Evolutionary conservation across 2,797 vertebrate species (phyloP), one percentile per base, ranked within the genome.

Genomic region (Chaunax sp.): DNA sequence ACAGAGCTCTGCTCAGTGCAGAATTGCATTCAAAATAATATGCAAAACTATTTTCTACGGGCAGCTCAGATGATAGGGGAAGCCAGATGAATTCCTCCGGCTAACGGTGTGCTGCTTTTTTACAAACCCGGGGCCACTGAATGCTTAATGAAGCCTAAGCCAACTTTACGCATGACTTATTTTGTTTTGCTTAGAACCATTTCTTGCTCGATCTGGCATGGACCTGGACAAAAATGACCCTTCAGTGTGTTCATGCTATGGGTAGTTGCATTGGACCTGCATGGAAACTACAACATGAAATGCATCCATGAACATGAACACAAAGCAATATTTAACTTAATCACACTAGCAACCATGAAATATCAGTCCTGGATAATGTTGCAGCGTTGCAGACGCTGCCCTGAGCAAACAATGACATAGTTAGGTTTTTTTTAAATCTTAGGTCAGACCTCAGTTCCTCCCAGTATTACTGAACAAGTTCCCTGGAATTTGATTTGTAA

Each of bases 81-180:
- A 58, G 16, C 12, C 22, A 62, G 14, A 64, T 28, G 33, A 81
- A 72, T 15, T 40, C 45, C 57, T 59, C 22, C 53, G 53, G 15
- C 64, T 74, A 61, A 5, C 25, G 10, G 13, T 59, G 25, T 56
- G 20, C 65, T 54, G 6, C 33, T 25, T 53, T 51, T 26, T 54
- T 35, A 44, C 46, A 72, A 60, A 59, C 35, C 61, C 30, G 44
- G 4, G 33, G 47, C 51, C 60, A 25, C 22, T 47, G 70, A 72
- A 81, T 66, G 67, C 65, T 52, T 72, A 84, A 78, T 77, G 61
- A 84, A 67, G 77, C 78, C 58, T 55, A 26, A 9, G 30, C 44
- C 66, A 67, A 72, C 69, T 81, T 78, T 60, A 81, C 25, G 16
- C 74, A 70, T 72, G 80, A 86, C 59, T 84, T 55, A 54, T 67